A percentile compares a stretch with the other conserved stretches of the same genome.
Conservation (phyloP, 2,888 invertebrate species). For the Cryptocephalus primarius region DNA sequence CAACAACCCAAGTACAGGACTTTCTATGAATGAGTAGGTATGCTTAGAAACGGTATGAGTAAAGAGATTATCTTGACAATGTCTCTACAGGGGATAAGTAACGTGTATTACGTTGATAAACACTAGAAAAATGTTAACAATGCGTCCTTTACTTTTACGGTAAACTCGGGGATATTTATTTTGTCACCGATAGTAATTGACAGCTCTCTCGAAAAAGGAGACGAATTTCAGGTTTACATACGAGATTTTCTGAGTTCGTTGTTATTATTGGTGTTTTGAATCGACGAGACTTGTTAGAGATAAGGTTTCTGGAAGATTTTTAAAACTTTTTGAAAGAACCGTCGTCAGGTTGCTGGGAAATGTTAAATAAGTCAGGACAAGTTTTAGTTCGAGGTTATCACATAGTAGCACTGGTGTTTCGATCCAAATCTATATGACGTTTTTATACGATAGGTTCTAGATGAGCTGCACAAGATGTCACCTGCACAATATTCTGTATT, state of each 20-base stretch:
- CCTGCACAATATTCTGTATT: too few species aligned
- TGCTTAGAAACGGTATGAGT: constrained; percentile 3
- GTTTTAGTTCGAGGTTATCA: too few species aligned
- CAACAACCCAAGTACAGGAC: neutral
- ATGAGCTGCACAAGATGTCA: too few species aligned
- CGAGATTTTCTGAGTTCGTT: neutral
- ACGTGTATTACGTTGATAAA: constrained; percentile 11
- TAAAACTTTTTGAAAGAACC: too few species aligned
- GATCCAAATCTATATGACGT: too few species aligned
- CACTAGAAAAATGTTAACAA: constrained; percentile 15
- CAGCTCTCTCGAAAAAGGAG: constrained; percentile 10
- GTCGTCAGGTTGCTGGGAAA: too few species aligned
- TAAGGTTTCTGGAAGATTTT: too few species aligned
- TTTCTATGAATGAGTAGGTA: constrained; percentile 4
- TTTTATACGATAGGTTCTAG: too few species aligned
- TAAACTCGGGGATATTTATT: constrained; percentile 13
- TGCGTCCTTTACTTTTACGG: constrained; percentile 8
- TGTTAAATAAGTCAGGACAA: too few species aligned
- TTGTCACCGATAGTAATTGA: constrained; percentile 18
- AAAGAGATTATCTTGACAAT: constrained; percentile 12
- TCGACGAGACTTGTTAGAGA: too few species aligned
- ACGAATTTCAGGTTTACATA: constrained; percentile 5
- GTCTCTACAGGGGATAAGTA: constrained; percentile 8
- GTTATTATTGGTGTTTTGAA: too few species aligned
- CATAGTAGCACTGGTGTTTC: too few species aligned